Evolutionary conservation across 2,888 invertebrate species (phyloP).

Genomic region (Phyllotreta striolata): DNA sequence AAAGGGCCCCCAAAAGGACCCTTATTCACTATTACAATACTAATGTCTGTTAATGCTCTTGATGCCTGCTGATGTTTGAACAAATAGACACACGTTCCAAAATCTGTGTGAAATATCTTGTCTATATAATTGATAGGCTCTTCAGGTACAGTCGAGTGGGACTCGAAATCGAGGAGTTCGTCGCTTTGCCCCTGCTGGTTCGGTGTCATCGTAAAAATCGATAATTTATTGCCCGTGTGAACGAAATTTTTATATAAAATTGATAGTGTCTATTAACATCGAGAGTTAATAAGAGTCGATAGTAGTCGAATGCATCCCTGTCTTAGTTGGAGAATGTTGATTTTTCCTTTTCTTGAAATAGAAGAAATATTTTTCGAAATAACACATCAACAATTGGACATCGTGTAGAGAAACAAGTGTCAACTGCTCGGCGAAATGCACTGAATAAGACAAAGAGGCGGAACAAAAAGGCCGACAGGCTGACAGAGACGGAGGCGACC

Average conservation of each 20-base stretch:
- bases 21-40: constrained; percentile 38
- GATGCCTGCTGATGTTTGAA: constrained; percentile 34
- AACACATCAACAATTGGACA: constrained; percentile 35
- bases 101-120: constrained; percentile 35
- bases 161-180: background rate
- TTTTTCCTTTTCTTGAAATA: constrained; percentile 32
- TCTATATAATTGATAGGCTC: constrained; percentile 25
- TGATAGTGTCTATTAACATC: too few species aligned
- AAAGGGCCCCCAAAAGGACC: constrained; percentile 34
- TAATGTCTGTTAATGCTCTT: constrained; percentile 38
- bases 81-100: constrained; percentile 34
- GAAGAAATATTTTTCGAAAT: constrained; percentile 38
- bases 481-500: constrained; percentile 34
- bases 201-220: constrained; percentile 6
- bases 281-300: too few species aligned
- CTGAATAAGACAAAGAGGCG: constrained; percentile 33
- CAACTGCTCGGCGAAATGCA: constrained; percentile 32
- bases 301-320: background rate
- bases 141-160: constrained; percentile 25
- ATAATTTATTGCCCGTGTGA: constrained; percentile 1
- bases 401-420: constrained; percentile 39
- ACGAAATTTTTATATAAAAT: too few species aligned
- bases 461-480: constrained; percentile 29
- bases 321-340: constrained; percentile 4
- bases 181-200: constrained; percentile 1